Percentiles rank a stretch among this genome's conserved stretches.
phyloP scores from a whole-genome alignment of 2,113 vertebrate species.

The Danionella cerebrum region DNA sequence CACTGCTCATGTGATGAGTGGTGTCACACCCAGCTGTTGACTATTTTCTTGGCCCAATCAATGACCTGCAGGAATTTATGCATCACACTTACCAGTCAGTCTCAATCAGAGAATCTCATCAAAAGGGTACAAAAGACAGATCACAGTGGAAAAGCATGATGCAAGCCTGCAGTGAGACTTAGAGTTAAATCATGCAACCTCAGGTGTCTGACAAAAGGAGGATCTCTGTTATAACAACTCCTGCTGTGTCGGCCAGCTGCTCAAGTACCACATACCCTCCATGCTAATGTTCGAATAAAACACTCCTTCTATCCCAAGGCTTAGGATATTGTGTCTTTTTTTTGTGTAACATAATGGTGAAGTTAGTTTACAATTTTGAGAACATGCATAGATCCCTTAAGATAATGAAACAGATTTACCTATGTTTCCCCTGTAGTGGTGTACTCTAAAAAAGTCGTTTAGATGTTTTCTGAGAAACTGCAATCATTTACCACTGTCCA shows the following conservation, averaged over 20 bases:
- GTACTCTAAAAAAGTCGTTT: not conserved
- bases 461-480: not conserved
- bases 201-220: not conserved
- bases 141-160: too few relatives aligned
- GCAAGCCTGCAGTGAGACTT: conserved; percentile 21
- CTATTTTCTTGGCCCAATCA: too few relatives aligned
- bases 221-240: conserved; percentile 60
- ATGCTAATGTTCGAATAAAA: conserved; percentile 8
- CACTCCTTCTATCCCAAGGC: not conserved
- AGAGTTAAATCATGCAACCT: conserved; percentile 46
- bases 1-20: too few relatives aligned
- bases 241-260: conserved; percentile 58
- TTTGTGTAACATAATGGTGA: too few relatives aligned
- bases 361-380: not conserved
- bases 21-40: too few relatives aligned
- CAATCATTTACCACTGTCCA: conserved; percentile 21
- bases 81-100: too few relatives aligned
- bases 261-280: conserved; percentile 21
- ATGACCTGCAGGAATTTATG: too few relatives aligned
- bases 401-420: not conserved
- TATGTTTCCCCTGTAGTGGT: not conserved
- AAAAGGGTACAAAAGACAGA: too few relatives aligned
- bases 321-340: too few relatives aligned
- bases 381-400: not conserved
- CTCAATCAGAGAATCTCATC: too few relatives aligned